phyloP scores from a whole-genome alignment of 2,888 invertebrate genomes.

The Parnassius smintheus region DNA sequence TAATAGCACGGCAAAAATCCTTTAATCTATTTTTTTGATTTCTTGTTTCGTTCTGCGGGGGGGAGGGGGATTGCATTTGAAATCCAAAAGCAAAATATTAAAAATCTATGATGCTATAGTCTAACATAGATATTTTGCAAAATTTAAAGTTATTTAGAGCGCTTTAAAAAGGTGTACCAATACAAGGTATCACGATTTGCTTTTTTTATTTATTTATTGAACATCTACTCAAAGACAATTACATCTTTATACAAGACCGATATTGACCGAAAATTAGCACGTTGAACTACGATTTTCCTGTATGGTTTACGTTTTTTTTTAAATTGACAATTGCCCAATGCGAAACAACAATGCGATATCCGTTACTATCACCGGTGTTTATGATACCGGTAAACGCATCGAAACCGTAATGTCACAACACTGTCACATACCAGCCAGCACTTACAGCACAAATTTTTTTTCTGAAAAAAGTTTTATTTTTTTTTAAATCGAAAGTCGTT shows the following conservation, averaged over 20 bases:
- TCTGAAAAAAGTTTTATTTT: conserved; percentile 41
- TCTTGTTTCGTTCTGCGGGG: no score
- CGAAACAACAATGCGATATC: conserved; percentile 36
- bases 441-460: conserved; percentile 40
- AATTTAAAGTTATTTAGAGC: no score
- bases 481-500: conserved; percentile 44
- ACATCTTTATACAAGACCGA: not conserved
- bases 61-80: no score
- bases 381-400: conserved; percentile 50
- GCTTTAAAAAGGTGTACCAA: no score
- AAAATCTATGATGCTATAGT: no score
- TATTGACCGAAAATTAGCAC: not conserved
- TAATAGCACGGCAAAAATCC: no score
- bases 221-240: not conserved
- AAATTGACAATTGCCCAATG: conserved; percentile 23
- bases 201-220: not conserved
- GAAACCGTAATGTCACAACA: conserved; percentile 53
- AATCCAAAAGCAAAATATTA: no score
- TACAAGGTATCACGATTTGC: no score
- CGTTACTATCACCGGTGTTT: conserved; percentile 61
- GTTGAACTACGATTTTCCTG: not conserved
- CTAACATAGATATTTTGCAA: no score
- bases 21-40: no score
- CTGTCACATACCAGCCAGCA: conserved; percentile 46
- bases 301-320: conserved; percentile 9